Percentiles rank a stretch among this genome's conserved stretches.
phyloP scores from a whole-genome alignment of 2,888 invertebrate species.

The Folsomia manolachei region DNA sequence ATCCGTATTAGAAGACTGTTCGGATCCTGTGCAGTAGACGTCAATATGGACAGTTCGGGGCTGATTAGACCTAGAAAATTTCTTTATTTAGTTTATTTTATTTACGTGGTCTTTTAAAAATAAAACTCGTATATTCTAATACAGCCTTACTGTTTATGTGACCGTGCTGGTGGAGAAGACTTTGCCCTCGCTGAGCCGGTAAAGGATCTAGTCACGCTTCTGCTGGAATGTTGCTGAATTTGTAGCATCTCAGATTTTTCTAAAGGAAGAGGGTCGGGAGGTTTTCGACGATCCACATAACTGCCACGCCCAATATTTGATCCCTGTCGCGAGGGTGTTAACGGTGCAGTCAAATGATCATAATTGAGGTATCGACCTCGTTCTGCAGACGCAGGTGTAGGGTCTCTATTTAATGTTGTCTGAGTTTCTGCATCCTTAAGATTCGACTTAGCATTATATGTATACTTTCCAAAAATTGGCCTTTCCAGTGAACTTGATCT shows the following conservation, averaged over 20 bases:
- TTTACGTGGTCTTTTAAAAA: neutral
- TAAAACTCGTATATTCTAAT: neutral
- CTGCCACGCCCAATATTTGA: neutral
- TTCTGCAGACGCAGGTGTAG: neutral
- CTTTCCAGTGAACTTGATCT: conserved; percentile 11
- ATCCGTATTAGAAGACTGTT: conserved; percentile 52
- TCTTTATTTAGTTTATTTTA: neutral
- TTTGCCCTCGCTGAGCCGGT: conserved; percentile 25
- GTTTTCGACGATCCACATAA: conserved; percentile 5
- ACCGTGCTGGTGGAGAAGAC: conserved; percentile 40
- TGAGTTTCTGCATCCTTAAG: conserved; percentile 37
- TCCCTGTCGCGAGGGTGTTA: neutral
- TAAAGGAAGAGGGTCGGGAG: neutral
- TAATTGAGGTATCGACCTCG: neutral
- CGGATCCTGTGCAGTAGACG: conserved; percentile 70
- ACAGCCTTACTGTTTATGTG: conserved; percentile 36
- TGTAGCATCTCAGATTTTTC: neutral
- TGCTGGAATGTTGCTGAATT: conserved; percentile 32
- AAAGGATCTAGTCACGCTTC: conserved; percentile 14
- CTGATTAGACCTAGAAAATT: conserved; percentile 42
- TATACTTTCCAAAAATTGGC: neutral
- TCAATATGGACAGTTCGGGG: conserved; percentile 71
- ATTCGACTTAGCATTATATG: conserved; percentile 12
- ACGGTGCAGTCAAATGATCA: neutral
- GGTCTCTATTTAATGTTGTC: conserved; percentile 20